Conservation (phyloP, 2,888 invertebrate genomes). For the Bruchidius siliquastri region DNA sequence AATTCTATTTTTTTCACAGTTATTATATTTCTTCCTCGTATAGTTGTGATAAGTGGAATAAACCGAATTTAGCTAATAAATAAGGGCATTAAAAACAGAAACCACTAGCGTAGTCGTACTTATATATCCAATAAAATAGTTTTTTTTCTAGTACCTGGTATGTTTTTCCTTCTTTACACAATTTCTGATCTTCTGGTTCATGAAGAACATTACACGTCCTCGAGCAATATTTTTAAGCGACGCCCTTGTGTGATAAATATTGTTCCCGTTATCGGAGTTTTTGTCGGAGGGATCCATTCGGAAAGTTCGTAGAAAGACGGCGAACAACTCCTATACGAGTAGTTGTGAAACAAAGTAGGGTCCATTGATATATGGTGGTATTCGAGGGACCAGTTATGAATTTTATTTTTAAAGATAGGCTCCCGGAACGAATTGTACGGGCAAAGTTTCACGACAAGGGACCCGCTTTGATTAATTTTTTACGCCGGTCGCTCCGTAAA, state of each 20-base stretch:
- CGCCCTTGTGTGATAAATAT: background rate
- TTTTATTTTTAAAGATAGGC: background rate
- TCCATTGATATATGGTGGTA: background rate
- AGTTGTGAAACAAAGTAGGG: background rate
- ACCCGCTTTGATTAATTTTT: background rate
- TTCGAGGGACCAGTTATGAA: background rate
- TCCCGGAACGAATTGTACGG: background rate
- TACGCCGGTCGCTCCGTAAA: background rate
- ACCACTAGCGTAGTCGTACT: too few species aligned
- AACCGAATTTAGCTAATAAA: too few species aligned
- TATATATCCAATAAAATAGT: too few species aligned
- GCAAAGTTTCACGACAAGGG: background rate
- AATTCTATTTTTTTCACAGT: too few species aligned
- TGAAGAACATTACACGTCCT: background rate
- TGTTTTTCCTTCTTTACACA: too few species aligned
- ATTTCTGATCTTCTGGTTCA: too few species aligned
- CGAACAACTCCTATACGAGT: background rate
- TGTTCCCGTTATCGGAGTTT: background rate
- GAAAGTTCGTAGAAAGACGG: background rate
- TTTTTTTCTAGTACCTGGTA: too few species aligned
- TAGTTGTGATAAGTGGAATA: too few species aligned
- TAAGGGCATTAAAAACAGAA: too few species aligned
- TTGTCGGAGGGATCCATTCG: background rate
- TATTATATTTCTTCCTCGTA: too few species aligned
- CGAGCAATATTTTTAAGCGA: background rate